Conservation (phyloP, 2,797 vertebrate genomes). For the Rhinoraja longicauda region DNA sequence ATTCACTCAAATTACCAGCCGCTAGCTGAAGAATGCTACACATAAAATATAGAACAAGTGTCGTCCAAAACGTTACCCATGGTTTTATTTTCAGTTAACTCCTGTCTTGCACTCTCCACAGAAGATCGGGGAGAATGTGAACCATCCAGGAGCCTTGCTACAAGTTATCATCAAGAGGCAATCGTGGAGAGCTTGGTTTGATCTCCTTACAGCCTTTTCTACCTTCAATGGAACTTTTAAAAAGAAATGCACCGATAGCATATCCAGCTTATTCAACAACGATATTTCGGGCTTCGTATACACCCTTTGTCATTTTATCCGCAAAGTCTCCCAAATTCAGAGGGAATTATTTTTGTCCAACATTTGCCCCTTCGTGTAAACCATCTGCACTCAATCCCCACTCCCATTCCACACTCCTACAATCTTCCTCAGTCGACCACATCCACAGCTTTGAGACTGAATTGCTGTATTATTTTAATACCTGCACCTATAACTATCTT, state of each 20-base stretch:
- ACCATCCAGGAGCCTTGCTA: neutral
- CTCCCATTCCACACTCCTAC: neutral
- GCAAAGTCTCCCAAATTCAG: too few species aligned
- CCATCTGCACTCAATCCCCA: neutral
- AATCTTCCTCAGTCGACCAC: neutral
- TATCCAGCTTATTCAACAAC: neutral
- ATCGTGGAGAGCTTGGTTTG: neutral
- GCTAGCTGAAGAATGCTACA: neutral
- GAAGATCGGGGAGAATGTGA: too few species aligned
- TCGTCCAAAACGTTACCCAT: neutral
- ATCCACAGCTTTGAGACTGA: neutral
- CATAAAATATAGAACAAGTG: neutral
- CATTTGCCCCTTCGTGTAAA: neutral
- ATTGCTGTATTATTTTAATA: neutral
- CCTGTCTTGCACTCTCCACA: neutral
- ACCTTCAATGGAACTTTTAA: neutral
- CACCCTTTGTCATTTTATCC: neutral
- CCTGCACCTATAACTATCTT: too few species aligned
- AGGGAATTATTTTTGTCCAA: neutral
- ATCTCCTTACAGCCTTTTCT: neutral
- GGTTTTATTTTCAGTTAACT: neutral
- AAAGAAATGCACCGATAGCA: neutral
- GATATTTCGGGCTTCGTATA: neutral
- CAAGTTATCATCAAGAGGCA: too few species aligned
- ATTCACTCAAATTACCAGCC: neutral